phyloP scores from a whole-genome alignment of 2,888 invertebrate genomes.

The Lacanobia wlatinum region DNA sequence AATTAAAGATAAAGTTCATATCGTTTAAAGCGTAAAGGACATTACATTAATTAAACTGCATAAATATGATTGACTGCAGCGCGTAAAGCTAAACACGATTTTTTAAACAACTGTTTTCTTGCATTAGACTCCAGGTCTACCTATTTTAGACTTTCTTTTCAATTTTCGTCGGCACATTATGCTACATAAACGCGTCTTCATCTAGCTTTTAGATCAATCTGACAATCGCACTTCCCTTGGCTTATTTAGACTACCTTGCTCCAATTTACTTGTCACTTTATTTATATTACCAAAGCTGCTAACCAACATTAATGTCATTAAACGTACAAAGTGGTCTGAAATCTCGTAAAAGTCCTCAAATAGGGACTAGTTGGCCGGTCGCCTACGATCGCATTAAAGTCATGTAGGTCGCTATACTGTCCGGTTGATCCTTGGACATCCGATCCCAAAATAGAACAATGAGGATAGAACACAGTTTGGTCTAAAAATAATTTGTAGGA shows the following conservation, averaged over 20 bases:
- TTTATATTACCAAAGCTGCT: constrained; percentile 38
- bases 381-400: constrained; percentile 54
- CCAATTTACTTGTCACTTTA: constrained; percentile 48
- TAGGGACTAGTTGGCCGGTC: constrained; percentile 39
- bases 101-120: background rate
- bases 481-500: constrained; percentile 43
- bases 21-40: constrained; percentile 8
- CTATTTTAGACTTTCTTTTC: background rate
- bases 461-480: constrained; percentile 48
- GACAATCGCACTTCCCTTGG: constrained; percentile 28
- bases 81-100: background rate
- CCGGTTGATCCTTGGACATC: constrained; percentile 60
- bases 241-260: constrained; percentile 43
- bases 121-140: background rate
- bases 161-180: no score
- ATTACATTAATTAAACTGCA: background rate
- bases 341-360: constrained; percentile 40
- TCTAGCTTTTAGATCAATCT: constrained; percentile 33
- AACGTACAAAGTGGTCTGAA: constrained; percentile 22
- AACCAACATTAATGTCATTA: constrained; percentile 13
- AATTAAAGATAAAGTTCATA: constrained; percentile 45
- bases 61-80: constrained; percentile 6
- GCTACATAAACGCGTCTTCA: constrained; percentile 6
- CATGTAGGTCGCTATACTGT: constrained; percentile 47
- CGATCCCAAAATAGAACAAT: constrained; percentile 56